A percentile compares a stretch with the other conserved stretches of the same genome.
Evolutionary conservation across 2,797 vertebrate species (phyloP).

Genomic region (Poecilia velifera): DNA sequence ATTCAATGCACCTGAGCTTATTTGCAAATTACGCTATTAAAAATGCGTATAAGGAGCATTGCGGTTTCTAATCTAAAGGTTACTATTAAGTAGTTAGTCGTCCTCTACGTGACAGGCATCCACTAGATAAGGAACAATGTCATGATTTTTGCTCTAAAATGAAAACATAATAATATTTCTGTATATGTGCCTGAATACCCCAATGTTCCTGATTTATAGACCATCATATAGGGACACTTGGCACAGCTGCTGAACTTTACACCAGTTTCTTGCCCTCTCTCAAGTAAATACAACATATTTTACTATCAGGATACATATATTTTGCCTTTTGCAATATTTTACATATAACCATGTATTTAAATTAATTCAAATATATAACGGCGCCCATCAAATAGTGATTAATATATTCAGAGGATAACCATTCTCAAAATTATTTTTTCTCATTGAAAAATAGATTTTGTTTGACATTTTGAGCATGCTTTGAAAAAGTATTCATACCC

Average conservation of each 20-base stretch:
- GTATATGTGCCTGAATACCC: constrained; percentile 5
- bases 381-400: background rate
- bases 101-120: background rate
- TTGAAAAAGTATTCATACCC: constrained; percentile 9
- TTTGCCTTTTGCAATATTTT: constrained; percentile 11
- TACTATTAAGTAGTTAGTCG: background rate
- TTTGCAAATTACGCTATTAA: constrained; percentile 67
- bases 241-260: background rate
- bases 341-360: constrained; percentile 1
- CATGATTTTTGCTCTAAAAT: constrained; percentile 22
- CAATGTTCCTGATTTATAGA: background rate
- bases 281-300: background rate
- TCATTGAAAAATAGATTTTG: background rate
- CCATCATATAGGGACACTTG: background rate
- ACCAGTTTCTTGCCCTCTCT: background rate
- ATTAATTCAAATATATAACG: background rate
- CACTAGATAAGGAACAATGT: constrained; percentile 4
- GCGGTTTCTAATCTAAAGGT: constrained; percentile 1
- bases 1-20: constrained; percentile 54
- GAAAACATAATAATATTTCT: constrained; percentile 12
- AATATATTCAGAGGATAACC: background rate
- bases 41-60: constrained; percentile 14
- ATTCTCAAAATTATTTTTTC: background rate
- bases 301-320: background rate
- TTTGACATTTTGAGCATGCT: background rate